phyloP scores from a whole-genome alignment of 2,888 invertebrate species.

The Scotopteryx bipunctaria region DNA sequence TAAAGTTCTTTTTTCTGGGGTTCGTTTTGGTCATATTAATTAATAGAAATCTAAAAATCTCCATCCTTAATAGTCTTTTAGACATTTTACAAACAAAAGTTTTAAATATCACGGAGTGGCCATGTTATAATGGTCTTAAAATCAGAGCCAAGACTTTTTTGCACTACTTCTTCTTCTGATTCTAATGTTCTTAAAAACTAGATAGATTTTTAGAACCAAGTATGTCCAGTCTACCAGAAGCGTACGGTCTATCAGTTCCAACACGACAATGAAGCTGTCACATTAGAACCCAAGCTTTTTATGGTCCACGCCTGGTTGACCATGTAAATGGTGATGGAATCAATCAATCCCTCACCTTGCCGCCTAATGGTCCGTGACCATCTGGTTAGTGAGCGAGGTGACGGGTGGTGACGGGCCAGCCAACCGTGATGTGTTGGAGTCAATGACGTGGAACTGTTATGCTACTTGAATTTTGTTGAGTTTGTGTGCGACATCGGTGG shows the following conservation, averaged over 20 bases:
- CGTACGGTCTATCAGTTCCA: neutral
- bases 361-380: constrained; percentile 27
- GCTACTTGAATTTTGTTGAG: neutral
- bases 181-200: no score
- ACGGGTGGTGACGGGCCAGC: constrained; percentile 8
- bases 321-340: constrained; percentile 41
- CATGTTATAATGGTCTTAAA: no score
- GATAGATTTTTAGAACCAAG: no score
- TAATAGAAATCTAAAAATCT: no score
- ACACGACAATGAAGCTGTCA: constrained; percentile 4
- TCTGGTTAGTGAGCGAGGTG: constrained; percentile 19
- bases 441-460: constrained; percentile 21
- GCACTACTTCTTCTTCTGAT: no score
- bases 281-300: constrained; percentile 11
- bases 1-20: neutral
- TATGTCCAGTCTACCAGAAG: no score
- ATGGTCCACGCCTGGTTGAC: constrained; percentile 37
- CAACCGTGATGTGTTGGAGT: constrained; percentile 19
- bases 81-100: no score
- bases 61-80: no score
- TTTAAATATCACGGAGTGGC: no score
- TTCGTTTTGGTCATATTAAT: no score
- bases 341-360: constrained; percentile 43
- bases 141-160: no score
- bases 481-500: neutral